Evolutionary conservation across 1,140 invertebrate genomes (phyloP), one percentile per base, ranked within the genome.

Genomic region (Penaeus chinensis): DNA sequence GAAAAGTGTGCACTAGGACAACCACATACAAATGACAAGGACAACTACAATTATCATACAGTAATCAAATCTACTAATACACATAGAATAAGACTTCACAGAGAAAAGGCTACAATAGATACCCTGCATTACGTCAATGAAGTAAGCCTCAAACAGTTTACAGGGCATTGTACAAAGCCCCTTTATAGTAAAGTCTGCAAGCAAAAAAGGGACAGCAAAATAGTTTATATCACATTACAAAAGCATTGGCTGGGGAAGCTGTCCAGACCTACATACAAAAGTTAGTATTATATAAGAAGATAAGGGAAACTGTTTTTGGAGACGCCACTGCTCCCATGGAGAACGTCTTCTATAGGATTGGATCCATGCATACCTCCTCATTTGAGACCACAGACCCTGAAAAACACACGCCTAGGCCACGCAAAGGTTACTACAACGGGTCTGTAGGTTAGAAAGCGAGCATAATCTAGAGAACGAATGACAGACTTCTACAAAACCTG

Each of bases 131-230:
- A 90, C 88, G 87, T 90, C 89, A 87, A 90, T 90, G 89, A 90
- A 90, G 89, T 90, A 90, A 85, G 89, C 89, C 89, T 90, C 89
- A 90, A 90, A 90, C 82, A 90, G 89, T 89, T 90, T 90, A 90
- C 89, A 90, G 89, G 89, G 89, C 84, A 90, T 90, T 87, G 87
- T 90, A 85, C 89, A 90, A 87, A 90, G 89, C 82, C 89, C 89
- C 87, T 90, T 90, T 89, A 90, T 84, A 90, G 89, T 90, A 90
- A 87, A 90, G 89, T 90, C 89, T 90, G 89, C 87, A 90, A 90
- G 89, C 87, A 90, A 87, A 89, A 84, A 89, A 86, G 81, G 71
- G 74, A 84, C 79, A 82, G 82, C 80, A 87, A 87, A 74, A 78
- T 71, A 76, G 80, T 87, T 87, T 74, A 87, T 82, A 82, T 81